Percentiles rank a stretch among this genome's conserved stretches.
phyloP scores from a whole-genome alignment of 2,888 invertebrate genomes.

The Hymenopus coronatus region DNA sequence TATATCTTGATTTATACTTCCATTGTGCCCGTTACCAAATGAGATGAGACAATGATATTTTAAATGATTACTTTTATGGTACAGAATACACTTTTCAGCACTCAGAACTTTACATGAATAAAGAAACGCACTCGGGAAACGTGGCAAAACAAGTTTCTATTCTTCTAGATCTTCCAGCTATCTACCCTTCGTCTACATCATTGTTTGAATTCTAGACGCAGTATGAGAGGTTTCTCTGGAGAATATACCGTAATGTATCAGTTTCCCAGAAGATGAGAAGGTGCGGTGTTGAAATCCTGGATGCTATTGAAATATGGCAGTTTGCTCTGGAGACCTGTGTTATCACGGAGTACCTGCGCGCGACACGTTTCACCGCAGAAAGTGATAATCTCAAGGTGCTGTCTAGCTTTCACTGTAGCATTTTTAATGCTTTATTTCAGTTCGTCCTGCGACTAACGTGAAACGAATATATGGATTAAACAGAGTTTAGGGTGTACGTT shows the following conservation, averaged over 20 bases:
- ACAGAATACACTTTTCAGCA: no score
- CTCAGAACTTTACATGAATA: no score
- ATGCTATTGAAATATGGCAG: background rate
- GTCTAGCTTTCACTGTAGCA: background rate
- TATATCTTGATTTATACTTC: no score
- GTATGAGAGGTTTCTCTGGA: background rate
- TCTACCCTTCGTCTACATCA: background rate
- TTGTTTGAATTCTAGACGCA: background rate
- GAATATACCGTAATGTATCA: background rate
- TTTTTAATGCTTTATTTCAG: background rate
- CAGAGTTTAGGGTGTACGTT: no score
- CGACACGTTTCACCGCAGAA: background rate
- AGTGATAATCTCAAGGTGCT: background rate
- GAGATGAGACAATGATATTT: no score
- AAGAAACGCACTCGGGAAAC: background rate
- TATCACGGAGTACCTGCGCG: background rate
- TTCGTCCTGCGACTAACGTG: no score
- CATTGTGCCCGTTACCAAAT: no score
- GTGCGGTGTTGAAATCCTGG: background rate
- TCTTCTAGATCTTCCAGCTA: background rate
- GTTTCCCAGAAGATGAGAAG: background rate
- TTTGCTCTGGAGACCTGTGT: background rate
- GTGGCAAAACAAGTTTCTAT: background rate
- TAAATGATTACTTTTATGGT: no score
- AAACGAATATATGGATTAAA: no score